Conservation (phyloP, 2,797 vertebrate species). For the Eulemur rubriventer region DNA sequence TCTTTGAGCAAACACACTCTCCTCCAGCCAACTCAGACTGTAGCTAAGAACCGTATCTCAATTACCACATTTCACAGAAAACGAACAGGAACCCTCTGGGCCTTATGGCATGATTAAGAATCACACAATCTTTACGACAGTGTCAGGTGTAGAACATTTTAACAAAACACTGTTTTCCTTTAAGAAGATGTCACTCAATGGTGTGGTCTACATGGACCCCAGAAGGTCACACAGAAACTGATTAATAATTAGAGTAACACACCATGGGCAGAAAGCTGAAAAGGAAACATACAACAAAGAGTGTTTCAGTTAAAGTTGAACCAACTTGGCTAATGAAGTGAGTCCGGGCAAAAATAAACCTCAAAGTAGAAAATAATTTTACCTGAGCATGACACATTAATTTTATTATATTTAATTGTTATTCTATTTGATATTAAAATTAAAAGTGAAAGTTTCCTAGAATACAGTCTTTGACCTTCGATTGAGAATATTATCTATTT, state of each 20-base stretch:
- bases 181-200: not conserved
- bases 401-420: not conserved
- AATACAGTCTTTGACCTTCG: not conserved
- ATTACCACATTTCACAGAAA: not conserved
- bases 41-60: not conserved
- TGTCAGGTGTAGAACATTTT: too few relatives aligned
- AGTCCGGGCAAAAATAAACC: not conserved
- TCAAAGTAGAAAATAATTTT: not conserved
- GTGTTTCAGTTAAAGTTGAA: not conserved
- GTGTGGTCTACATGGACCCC: rapidly evolving
- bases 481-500: not conserved
- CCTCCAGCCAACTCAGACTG: not conserved
- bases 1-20: not conserved
- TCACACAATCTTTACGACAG: rapidly evolving
- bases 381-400: not conserved
- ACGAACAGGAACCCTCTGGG: not conserved
- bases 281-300: not conserved
- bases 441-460: not conserved
- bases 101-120: not conserved
- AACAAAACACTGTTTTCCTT: not conserved
- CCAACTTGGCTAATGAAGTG: not conserved
- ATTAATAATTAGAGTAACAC: not conserved
- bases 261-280: not conserved
- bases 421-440: not conserved
- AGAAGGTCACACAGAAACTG: not conserved